phyloP scores from a whole-genome alignment of 1,140 invertebrate species.

The Diorhabda sublineata region DNA sequence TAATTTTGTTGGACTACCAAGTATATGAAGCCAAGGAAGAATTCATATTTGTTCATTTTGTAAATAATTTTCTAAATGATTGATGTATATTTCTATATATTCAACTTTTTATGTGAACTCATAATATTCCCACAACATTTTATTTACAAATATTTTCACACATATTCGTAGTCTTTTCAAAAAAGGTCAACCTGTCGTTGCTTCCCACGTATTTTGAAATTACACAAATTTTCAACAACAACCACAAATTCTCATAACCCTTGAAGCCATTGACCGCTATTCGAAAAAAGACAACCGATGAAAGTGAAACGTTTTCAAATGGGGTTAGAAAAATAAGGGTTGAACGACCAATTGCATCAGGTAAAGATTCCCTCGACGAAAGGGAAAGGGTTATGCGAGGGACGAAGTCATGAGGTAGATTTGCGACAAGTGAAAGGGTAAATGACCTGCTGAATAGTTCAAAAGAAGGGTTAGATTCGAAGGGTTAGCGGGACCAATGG shows the following conservation, averaged over 20 bases:
- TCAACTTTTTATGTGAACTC: no score
- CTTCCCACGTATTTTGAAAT: constrained; percentile 4
- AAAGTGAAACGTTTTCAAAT: constrained; percentile 1
- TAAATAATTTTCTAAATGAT: no score
- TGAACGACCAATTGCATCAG: constrained; percentile 12
- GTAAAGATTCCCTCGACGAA: constrained; percentile 5
- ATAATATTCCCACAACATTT: neutral
- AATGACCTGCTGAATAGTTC: constrained; percentile 7
- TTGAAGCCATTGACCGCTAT: constrained; percentile 4
- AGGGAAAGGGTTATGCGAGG: constrained; percentile 6
- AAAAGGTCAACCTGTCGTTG: neutral
- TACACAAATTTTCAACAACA: neutral
- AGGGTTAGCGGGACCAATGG: constrained; percentile 5
- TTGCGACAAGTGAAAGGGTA: constrained; percentile 12
- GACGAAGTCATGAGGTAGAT: neutral
- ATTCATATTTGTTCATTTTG: no score
- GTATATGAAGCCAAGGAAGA: no score
- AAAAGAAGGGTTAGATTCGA: neutral
- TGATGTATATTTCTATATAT: no score
- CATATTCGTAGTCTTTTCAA: neutral
- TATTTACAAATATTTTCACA: neutral
- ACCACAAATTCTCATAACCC: constrained; percentile 6
- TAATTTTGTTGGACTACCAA: no score
- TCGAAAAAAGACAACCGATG: neutral
- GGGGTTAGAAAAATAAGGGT: constrained; percentile 5